Conservation (phyloP, 2,888 invertebrate species). For the Nineta flava region DNA sequence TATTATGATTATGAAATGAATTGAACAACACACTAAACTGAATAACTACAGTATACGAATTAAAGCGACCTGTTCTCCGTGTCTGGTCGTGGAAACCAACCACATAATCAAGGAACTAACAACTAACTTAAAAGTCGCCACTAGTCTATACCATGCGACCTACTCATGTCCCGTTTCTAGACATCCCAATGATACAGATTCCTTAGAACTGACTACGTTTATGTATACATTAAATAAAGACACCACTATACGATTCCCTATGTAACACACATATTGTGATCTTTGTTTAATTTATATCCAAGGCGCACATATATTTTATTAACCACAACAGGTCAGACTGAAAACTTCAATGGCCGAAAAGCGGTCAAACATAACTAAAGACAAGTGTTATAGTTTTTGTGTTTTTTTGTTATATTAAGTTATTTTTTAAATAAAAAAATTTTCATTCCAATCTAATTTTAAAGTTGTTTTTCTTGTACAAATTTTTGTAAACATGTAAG, state of each 20-base stretch:
- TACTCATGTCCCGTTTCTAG: slow-evolving; percentile 1
- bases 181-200: slow-evolving; percentile 2
- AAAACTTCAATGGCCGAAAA: slow-evolving; percentile 27
- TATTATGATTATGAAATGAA: not conserved
- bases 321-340: slow-evolving; percentile 26
- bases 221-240: not conserved
- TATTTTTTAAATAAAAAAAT: slow-evolving; percentile 2
- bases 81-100: slow-evolving; percentile 1
- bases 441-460: not conserved
- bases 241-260: not conserved
- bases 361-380: slow-evolving; percentile 24
- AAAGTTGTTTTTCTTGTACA: not conserved
- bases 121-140: slow-evolving; percentile 13
- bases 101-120: slow-evolving; percentile 1
- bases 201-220: slow-evolving; percentile 1
- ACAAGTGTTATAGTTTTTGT: slow-evolving; percentile 5
- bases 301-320: not conserved
- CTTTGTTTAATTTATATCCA: not conserved
- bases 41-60: too few species aligned
- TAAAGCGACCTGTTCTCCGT: not conserved
- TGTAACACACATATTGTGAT: not conserved
- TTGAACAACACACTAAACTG: not conserved
- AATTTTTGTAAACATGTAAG: not conserved
- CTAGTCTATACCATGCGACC: slow-evolving; percentile 16
- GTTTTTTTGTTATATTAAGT: not conserved